These are phyloP conservation scores for Pseudopipra pipra DNA, from an alignment of 2,113 vertebrate species.

Conservation along the genomic window DNA sequence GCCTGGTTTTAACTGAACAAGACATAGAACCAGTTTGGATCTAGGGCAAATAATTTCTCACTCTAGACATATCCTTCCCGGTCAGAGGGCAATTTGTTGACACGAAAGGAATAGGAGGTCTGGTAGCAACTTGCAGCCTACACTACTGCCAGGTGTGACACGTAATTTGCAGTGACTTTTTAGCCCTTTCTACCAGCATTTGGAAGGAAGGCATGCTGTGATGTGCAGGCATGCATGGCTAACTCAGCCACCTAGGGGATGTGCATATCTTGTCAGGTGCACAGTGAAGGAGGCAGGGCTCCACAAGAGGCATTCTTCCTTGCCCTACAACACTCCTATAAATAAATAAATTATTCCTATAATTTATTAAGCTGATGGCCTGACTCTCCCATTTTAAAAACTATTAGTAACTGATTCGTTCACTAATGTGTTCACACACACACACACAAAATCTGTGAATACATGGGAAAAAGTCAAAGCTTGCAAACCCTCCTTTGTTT, in stretches of 20 bases:
- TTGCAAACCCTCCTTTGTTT: background rate
- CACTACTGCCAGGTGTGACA: background rate
- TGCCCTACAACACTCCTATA: background rate
- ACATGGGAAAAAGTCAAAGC: background rate
- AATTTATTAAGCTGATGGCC: constrained; percentile 5
- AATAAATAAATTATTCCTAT: background rate
- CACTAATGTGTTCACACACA: background rate
- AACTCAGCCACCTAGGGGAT: constrained; percentile 16
- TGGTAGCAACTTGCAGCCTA: constrained; percentile 3
- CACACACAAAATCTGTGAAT: background rate
- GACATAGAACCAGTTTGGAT: background rate
- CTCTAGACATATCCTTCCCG: constrained; percentile 19
- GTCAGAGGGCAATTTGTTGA: constrained; percentile 30
- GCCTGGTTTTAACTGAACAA: background rate
- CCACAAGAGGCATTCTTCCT: background rate
- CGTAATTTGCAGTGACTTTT: constrained; percentile 49
- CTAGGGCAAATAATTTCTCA: background rate
- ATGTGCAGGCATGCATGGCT: constrained; percentile 34
- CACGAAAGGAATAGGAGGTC: background rate
- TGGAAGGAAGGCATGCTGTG: constrained; percentile 54
- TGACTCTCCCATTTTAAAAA: background rate
- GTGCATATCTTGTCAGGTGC: constrained; percentile 24
- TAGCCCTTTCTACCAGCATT: constrained; percentile 17
- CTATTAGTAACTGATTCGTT: background rate
- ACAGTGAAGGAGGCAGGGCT: constrained; percentile 13